phyloP scores from a whole-genome alignment of 2,113 vertebrate species.

The Rhodinocichla rosea region DNA sequence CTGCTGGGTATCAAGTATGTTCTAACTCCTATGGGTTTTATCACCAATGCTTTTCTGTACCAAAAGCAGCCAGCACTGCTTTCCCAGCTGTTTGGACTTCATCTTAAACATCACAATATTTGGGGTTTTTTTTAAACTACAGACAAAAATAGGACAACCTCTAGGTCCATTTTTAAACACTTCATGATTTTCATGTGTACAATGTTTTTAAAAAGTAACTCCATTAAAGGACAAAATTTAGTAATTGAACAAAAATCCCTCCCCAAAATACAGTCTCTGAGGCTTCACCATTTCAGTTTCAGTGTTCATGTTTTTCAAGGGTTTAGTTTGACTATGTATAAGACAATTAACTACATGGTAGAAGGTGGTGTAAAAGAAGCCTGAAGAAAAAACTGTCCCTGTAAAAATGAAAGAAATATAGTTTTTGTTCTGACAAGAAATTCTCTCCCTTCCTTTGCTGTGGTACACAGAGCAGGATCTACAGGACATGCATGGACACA shows the following conservation, averaged over 20 bases:
- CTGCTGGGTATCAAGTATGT: background rate
- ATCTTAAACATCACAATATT: background rate
- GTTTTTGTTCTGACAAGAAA: background rate
- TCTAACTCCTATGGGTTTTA: background rate
- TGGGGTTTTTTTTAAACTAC: background rate
- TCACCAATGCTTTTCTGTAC: background rate
- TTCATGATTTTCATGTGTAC: background rate
- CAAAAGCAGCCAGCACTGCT: background rate
- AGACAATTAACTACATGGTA: background rate
- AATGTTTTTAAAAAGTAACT: background rate
- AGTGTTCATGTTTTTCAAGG: background rate
- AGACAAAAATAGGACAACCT: background rate
- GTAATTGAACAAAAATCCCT: background rate
- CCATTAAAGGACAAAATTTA: background rate
- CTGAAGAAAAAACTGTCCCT: background rate
- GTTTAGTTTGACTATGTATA: background rate
- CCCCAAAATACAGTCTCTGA: background rate
- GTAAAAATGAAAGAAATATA: background rate
- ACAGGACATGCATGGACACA: conserved; percentile 1
- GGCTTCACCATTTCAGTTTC: background rate
- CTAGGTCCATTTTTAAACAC: background rate
- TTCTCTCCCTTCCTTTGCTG: background rate
- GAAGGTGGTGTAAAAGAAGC: background rate
- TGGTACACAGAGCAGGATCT: background rate
- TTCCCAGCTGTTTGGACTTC: background rate